Evolutionary conservation across 1,140 invertebrate species (phyloP), one percentile per base, ranked within the genome.

Genomic region (Maniola jurtina): DNA sequence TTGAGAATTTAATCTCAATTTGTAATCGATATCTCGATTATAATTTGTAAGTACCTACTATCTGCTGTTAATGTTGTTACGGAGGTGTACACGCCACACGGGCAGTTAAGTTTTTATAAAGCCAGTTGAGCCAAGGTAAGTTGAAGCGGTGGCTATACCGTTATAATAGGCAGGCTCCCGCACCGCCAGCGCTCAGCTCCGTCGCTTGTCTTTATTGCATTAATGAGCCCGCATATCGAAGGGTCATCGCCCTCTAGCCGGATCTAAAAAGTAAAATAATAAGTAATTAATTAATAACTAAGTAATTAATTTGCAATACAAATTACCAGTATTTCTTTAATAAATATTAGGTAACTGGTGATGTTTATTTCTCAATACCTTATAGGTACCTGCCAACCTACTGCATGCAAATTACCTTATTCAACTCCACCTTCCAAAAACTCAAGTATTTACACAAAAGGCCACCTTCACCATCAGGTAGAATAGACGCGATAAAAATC

Each of bases 221-320:
- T 83, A 87, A 84, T 83, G 82, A 81, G 79, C 77, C 78, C 79
- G 81, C 80, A 86, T 84, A 71, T 77, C 72, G 70, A 76, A 75
- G 72, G 78, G 76, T 86, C 82, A 80, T 80, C 77, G 81, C 56
- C 76, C 83, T 73, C 54, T 48, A 52, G 57, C 57, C 57, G 61
- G 61, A 68, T 71, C 58, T 57, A 35, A 68, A 68, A 61, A 64
- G 61, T 7, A 45, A 7, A 58, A 63, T 59, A 16, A 10, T 58
- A n/a, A 33, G 38, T 58, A 9, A 16, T 11, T 52, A 57, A 38
- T 40, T 15, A 54, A 34, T 54, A 34, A 14, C 11, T 50, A 15
- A n/a, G 14, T 5, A 1, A 15, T 8, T 15, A 55, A 34, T 34
- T 35, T 7, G 52, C 13, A 55, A 15, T 36, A 40, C 15, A 13